A percentile compares a stretch with the other conserved stretches of the same genome.
Evolutionary conservation across 2,797 vertebrate genomes (phyloP).

Genomic region (Chelon auratus): DNA sequence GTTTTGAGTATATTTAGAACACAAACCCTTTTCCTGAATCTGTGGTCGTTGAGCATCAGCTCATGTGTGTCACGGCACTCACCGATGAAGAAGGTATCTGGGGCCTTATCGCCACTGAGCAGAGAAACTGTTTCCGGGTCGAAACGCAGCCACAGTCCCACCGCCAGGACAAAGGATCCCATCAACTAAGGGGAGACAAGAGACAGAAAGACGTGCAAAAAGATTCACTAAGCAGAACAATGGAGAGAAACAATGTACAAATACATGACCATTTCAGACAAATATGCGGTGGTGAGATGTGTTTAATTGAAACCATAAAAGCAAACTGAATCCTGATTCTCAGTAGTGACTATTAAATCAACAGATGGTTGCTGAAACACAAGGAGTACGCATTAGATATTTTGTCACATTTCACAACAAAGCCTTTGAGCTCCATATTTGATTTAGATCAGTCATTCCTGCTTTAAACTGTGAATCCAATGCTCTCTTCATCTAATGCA

Average conservation of each 20-base stretch:
- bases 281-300: background rate
- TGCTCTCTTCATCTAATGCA: slow-evolving; percentile 30
- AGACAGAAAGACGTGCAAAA: slow-evolving; percentile 6
- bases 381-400: background rate
- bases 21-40: background rate
- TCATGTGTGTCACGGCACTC: slow-evolving; percentile 72
- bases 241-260: background rate
- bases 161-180: slow-evolving; percentile 91
- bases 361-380: slow-evolving; percentile 17
- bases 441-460: slow-evolving; percentile 3
- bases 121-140: slow-evolving; percentile 87
- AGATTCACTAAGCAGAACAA: background rate
- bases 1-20: slow-evolving; percentile 10
- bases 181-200: slow-evolving; percentile 84
- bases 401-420: slow-evolving; percentile 17
- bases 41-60: slow-evolving; percentile 1
- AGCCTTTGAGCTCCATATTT: slow-evolving; percentile 7
- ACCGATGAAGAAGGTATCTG: slow-evolving; percentile 94
- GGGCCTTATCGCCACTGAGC: slow-evolving; percentile 85
- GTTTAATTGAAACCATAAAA: slow-evolving; percentile 16
- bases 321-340: background rate
- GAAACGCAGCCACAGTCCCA: slow-evolving; percentile 95
- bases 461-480: background rate
- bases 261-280: background rate
- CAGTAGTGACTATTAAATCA: slow-evolving; percentile 12